Evolutionary conservation across 2,797 vertebrate genomes (phyloP), one percentile per base, ranked within the genome.

Genomic region (Limnodromus scolopaceus): DNA sequence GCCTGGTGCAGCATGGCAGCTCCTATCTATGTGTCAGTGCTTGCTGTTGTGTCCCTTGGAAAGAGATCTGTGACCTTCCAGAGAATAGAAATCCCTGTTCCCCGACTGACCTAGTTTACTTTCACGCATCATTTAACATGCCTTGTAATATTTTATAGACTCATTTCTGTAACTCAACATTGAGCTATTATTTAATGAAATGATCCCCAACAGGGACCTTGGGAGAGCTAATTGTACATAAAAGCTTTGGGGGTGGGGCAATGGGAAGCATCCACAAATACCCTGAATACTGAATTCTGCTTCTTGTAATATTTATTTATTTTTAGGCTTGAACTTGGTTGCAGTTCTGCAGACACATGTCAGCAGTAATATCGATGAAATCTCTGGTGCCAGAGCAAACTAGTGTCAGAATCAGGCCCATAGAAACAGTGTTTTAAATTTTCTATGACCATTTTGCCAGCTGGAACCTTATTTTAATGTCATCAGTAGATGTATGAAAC

Each of bases 151-250:
- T 84, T 93, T 94, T 82, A 88, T 79, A 71, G 74, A 66, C 39
- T 86, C 30, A 51, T 65, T 77, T 82, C 77, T 82, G 55, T 79
- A 94, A 87, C 57, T 82, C 57, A 83, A 13, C 70, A 28, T 9
- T 32, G 71, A 94, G 60, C 64, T 92, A 70, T 87, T 94, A 71
- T 80, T 94, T 93, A 92, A 84, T 64, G 45, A 79, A 84, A 84
- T 46, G 13, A 79, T 87, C 48, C 80, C 92, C 70, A 91, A 8
- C 7, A 66, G 87, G 38, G 60, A 77, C 39, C 23, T 87, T 74
- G 88, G 51, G 12, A 89, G 60, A 96, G 10, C 36, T 93, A 92
- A 92, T 80, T 54, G 66, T 51, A 77, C 38, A 36, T 60, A 76
- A 92, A 84, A 89, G 63, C 46, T 58, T 64, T 2, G 28, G 1